Evolutionary conservation across 2,888 invertebrate species (phyloP).

Genomic region (Axea sp.): DNA sequence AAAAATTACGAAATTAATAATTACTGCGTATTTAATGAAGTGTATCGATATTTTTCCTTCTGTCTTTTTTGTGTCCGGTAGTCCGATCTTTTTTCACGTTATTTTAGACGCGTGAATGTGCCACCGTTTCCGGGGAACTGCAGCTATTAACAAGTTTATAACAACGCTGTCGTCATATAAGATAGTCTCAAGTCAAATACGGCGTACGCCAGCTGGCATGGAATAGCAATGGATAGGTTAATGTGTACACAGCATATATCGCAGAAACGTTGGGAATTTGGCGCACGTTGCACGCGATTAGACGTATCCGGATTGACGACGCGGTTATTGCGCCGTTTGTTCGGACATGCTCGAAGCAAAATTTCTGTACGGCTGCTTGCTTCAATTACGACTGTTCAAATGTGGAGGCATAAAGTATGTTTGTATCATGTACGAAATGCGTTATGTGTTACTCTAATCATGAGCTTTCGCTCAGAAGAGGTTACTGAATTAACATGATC

Average conservation of each 20-base stretch:
- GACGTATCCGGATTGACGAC: constrained; percentile 49
- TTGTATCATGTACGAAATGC: neutral
- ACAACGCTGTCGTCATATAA: constrained; percentile 38
- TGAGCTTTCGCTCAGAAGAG: no score
- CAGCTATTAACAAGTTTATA: constrained; percentile 38
- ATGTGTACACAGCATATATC: constrained; percentile 47
- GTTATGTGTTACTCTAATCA: no score
- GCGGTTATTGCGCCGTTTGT: constrained; percentile 48
- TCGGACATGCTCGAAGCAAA: constrained; percentile 45
- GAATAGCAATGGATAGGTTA: constrained; percentile 47
- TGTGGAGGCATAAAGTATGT: constrained; percentile 12
- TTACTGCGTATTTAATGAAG: no score
- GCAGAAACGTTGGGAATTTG: constrained; percentile 49
- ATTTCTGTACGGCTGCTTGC: constrained; percentile 30
- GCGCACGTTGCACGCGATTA: constrained; percentile 53
- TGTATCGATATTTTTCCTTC: no score
- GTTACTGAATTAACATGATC: no score
- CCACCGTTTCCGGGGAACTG: constrained; percentile 4
- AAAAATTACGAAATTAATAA: no score
- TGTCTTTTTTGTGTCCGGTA: no score
- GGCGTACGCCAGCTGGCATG: constrained; percentile 37
- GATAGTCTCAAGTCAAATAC: constrained; percentile 46
- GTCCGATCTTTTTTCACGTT: constrained; percentile 19
- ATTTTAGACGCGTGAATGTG: constrained; percentile 6
- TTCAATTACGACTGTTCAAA: constrained; percentile 31